Conservation (phyloP, 2,888 invertebrate species). For the Leptopterna dolabrata region DNA sequence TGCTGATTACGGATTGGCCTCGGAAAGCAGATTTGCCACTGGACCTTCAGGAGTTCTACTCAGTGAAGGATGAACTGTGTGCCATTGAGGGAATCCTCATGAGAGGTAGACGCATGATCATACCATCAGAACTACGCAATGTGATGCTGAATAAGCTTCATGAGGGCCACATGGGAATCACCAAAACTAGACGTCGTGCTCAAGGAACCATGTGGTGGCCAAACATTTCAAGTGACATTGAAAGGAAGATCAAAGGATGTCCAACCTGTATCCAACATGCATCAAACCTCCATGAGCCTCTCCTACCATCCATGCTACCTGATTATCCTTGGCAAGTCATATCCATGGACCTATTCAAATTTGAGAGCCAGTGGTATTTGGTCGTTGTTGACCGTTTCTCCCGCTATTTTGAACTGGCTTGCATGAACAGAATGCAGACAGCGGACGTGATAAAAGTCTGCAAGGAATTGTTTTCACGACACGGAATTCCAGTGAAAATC, state of each 20-base stretch:
- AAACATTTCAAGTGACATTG: too few relatives aligned
- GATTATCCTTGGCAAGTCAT: conserved; percentile 19
- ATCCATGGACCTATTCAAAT: neutral
- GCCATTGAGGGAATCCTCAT: neutral
- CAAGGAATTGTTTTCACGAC: neutral
- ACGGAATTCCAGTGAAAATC: neutral
- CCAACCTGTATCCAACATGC: too few relatives aligned
- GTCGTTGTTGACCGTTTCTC: neutral
- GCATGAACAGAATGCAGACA: neutral
- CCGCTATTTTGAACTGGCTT: neutral
- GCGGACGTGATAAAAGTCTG: neutral
- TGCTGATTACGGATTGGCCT: neutral
- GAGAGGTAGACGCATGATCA: neutral
- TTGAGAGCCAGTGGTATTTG: neutral
- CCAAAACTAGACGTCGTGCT: neutral
- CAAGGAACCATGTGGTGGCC: conserved; percentile 37
- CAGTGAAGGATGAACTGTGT: neutral
- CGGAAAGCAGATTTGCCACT: conserved; percentile 1
- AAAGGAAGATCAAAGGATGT: too few relatives aligned
- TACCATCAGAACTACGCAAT: neutral
- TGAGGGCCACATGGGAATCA: conserved; percentile 6
- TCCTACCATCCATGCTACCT: conserved; percentile 17
- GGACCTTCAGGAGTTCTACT: conserved; percentile 22
- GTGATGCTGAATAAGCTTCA: neutral
- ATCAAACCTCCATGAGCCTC: conserved; percentile 28